A percentile compares a stretch with the other conserved stretches of the same genome.
Evolutionary conservation across 2,888 invertebrate species (phyloP).

Genomic region (Drosophila rubida): DNA sequence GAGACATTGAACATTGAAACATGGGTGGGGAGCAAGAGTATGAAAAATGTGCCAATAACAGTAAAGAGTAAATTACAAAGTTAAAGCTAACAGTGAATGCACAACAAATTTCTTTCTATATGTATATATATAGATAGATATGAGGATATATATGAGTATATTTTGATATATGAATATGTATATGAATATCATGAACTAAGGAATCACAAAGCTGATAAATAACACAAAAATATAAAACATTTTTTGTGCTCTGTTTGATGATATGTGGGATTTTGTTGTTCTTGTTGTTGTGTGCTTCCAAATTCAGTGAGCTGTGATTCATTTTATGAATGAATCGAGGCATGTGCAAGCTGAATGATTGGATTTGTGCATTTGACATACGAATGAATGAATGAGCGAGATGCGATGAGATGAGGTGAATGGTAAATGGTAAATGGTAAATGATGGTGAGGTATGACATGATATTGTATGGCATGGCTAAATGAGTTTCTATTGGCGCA

Average conservation of each 20-base stretch:
- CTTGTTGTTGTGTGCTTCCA: slow-evolving; percentile 10
- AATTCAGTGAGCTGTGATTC: slow-evolving; percentile 58
- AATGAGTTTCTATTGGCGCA: slow-evolving; percentile 39
- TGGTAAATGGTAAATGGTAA: slow-evolving; percentile 10
- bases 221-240: slow-evolving; percentile 22
- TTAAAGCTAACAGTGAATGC: slow-evolving; percentile 31
- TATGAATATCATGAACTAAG: slow-evolving; percentile 34
- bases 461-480: slow-evolving; percentile 25
- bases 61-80: slow-evolving; percentile 33
- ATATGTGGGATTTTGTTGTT: slow-evolving; percentile 1
- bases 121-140: slow-evolving; percentile 5
- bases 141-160: slow-evolving; percentile 1
- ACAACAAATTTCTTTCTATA: slow-evolving; percentile 8
- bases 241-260: background rate
- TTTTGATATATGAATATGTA: slow-evolving; percentile 3
- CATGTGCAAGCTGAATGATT: slow-evolving; percentile 55
- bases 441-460: slow-evolving; percentile 5
- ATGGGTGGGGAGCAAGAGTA: slow-evolving; percentile 19
- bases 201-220: slow-evolving; percentile 31
- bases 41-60: slow-evolving; percentile 65
- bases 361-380: slow-evolving; percentile 56
- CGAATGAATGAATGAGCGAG: slow-evolving; percentile 5
- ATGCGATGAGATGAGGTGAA: slow-evolving; percentile 2
- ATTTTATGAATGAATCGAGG: slow-evolving; percentile 37
- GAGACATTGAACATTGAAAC: slow-evolving; percentile 40